phyloP scores from a whole-genome alignment of 2,113 vertebrate species.

The Ceyx melanurus region DNA sequence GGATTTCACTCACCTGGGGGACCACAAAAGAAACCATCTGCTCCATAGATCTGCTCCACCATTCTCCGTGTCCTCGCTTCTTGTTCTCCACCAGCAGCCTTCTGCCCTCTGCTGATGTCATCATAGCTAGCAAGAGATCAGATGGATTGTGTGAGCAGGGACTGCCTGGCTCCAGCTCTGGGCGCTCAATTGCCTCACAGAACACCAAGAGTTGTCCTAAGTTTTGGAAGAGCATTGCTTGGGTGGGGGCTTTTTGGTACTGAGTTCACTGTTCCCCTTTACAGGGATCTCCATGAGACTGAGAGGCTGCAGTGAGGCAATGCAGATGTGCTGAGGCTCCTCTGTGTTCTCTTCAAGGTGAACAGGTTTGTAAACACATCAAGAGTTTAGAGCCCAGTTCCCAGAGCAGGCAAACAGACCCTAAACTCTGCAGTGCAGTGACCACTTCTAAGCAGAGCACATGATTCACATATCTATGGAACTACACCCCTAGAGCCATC shows the following conservation, averaged over 20 bases:
- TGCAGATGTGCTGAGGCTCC: not conserved
- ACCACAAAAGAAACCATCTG: constrained; percentile 89
- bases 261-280: not conserved
- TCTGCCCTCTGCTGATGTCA: constrained; percentile 53
- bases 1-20: constrained; percentile 79
- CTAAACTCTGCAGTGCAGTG: not conserved
- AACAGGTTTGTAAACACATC: not conserved
- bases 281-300: not conserved
- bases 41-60: constrained; percentile 81
- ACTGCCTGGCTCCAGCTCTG: not conserved
- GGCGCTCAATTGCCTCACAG: not conserved
- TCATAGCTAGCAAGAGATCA: constrained; percentile 50
- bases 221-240: not conserved
- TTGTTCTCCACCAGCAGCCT: constrained; percentile 22
- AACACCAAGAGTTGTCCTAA: not conserved
- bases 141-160: not conserved
- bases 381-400: not conserved
- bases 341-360: not conserved
- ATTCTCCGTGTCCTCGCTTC: constrained; percentile 81
- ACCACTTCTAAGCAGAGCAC: rapidly evolving
- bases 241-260: not conserved
- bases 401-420: not conserved
- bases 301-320: not conserved
- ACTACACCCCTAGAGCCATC: not conserved
- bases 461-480: not conserved